phyloP scores from a whole-genome alignment of 2,113 vertebrate genomes.

The Danio rerio region GRCz12tu NC_133197.1:22204501-22205000 shows the following conservation, averaged over 20 bases:
- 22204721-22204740: not conserved
- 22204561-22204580: constrained; percentile 24
- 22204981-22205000: too few relatives aligned
- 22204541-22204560: constrained; percentile 39
- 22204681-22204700: not conserved
- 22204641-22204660: not conserved
- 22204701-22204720: not conserved
- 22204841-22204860: not conserved
- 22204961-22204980: too few relatives aligned
- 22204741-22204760: too few relatives aligned
- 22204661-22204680: not conserved
- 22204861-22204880: constrained; percentile 18
- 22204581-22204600: constrained; percentile 37
- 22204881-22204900: not conserved
- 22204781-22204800: constrained; percentile 38
- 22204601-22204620: constrained; percentile 27
- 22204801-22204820: constrained; percentile 42
- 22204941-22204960: too few relatives aligned
- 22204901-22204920: not conserved
- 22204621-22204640: not conserved
- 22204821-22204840: constrained; percentile 25
- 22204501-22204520: constrained; percentile 33
- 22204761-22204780: not conserved
- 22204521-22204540: constrained; percentile 14
- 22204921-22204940: not conserved